These are phyloP conservation scores for Drosophila hydei DNA, from an alignment of 1,140 invertebrate species.

Conservation along the genomic window DNA sequence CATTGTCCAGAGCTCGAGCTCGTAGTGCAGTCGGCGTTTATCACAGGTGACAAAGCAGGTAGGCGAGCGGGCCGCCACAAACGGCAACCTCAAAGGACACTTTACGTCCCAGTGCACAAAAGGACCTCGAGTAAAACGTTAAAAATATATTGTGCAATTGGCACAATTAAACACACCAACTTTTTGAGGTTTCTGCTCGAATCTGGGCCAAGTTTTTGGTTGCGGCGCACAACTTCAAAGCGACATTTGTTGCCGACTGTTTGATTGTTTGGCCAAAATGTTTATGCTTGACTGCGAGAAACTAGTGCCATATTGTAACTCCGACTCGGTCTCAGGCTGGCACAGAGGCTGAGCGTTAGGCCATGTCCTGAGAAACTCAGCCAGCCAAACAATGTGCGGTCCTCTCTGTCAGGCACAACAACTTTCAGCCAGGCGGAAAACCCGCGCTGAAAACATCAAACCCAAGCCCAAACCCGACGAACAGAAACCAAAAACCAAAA, in stretches of 20 bases:
- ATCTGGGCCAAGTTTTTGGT: conserved; percentile 54
- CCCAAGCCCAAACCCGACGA: neutral
- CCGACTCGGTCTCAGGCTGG: no score
- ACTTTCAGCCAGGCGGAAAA: conserved; percentile 25
- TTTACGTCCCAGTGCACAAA: conserved; percentile 73
- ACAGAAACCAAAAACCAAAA: conserved; percentile 13
- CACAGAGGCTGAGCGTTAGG: neutral
- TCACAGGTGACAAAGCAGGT: conserved; percentile 53
- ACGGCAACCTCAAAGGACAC: conserved; percentile 72
- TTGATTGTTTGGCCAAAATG: conserved; percentile 79
- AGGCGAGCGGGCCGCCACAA: conserved; percentile 14
- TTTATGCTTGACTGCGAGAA: conserved; percentile 80
- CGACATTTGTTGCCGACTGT: conserved; percentile 61
- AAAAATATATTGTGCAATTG: conserved; percentile 73
- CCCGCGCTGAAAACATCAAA: conserved; percentile 14
- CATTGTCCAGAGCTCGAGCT: conserved; percentile 38
- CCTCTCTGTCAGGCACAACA: neutral
- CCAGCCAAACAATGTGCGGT: conserved; percentile 17
- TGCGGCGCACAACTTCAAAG: conserved; percentile 47
- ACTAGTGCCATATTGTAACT: conserved; percentile 3
- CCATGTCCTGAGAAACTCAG: conserved; percentile 26
- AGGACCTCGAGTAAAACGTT: conserved; percentile 22
- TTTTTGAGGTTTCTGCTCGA: conserved; percentile 28
- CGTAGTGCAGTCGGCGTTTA: conserved; percentile 29
- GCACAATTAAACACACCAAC: conserved; percentile 68